A percentile compares a stretch with the other conserved stretches of the same genome.
phyloP scores from a whole-genome alignment of 2,113 vertebrate genomes.

The Carassius auratus region DNA sequence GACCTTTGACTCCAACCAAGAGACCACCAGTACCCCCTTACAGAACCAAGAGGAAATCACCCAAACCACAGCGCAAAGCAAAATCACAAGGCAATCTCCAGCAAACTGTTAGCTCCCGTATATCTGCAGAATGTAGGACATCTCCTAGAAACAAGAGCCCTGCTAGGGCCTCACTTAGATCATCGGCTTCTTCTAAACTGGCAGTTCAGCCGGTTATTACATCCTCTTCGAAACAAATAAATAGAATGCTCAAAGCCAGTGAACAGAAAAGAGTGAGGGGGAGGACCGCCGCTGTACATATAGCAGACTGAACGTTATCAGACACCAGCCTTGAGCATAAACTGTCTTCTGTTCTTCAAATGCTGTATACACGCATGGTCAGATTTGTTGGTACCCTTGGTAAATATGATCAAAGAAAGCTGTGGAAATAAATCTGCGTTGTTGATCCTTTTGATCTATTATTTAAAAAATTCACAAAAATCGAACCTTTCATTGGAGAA shows the following conservation, averaged over 20 bases:
- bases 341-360: slow-evolving; percentile 32
- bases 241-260: slow-evolving; percentile 9
- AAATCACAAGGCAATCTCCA: slow-evolving; percentile 26
- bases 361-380: slow-evolving; percentile 22
- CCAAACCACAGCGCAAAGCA: slow-evolving; percentile 43
- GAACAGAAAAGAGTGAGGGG: slow-evolving; percentile 24
- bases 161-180: slow-evolving; percentile 44
- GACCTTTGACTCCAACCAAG: slow-evolving; percentile 49
- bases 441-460: no score
- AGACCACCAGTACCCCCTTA: slow-evolving; percentile 50
- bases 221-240: slow-evolving; percentile 23
- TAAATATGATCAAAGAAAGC: no score
- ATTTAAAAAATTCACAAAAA: no score
- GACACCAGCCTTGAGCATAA: slow-evolving; percentile 40
- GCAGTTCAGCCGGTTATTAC: background rate
- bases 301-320: slow-evolving; percentile 29
- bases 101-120: slow-evolving; percentile 49
- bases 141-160: slow-evolving; percentile 41
- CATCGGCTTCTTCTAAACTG: slow-evolving; percentile 38
- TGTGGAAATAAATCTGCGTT: no score
- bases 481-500: no score
- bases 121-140: slow-evolving; percentile 49
- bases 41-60: slow-evolving; percentile 51
- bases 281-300: background rate
- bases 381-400: no score